Evolutionary conservation across 2,888 invertebrate species (phyloP).

Genomic region (Amblyjoppa proteus): DNA sequence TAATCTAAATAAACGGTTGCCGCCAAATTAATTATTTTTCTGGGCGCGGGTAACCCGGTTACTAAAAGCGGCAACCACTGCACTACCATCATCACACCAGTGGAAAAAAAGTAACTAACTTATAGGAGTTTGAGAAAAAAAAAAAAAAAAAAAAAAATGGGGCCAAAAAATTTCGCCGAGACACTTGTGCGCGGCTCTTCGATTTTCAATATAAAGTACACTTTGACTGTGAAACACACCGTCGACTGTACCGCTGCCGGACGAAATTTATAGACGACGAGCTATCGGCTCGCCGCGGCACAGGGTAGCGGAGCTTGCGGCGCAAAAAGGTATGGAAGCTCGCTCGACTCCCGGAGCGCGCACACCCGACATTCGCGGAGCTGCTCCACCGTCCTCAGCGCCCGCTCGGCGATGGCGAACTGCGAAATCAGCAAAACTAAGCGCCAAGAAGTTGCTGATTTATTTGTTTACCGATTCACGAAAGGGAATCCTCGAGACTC

Average conservation of each 20-base stretch:
- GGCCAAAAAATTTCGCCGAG: constrained; percentile 5
- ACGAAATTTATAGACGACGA: constrained; percentile 59
- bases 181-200: constrained; percentile 6
- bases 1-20: too few species aligned
- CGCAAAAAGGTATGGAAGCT: constrained; percentile 58
- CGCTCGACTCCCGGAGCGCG: constrained; percentile 9
- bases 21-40: background rate
- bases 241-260: constrained; percentile 31
- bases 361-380: constrained; percentile 38
- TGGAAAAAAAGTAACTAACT: background rate
- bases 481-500: constrained; percentile 32
- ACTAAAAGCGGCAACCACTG: too few species aligned
- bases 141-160: constrained; percentile 7
- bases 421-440: constrained; percentile 75
- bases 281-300: constrained; percentile 53
- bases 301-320: constrained; percentile 36
- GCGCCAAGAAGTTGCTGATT: constrained; percentile 74
- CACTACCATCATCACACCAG: background rate
- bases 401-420: constrained; percentile 58
- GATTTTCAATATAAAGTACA: constrained; percentile 21
- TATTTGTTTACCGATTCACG: constrained; percentile 77
- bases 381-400: background rate
- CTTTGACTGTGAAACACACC: background rate
- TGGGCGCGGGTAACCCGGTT: too few species aligned
- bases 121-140: background rate